phyloP scores from a whole-genome alignment of 2,113 vertebrate species.

The Sander vitreus region DNA sequence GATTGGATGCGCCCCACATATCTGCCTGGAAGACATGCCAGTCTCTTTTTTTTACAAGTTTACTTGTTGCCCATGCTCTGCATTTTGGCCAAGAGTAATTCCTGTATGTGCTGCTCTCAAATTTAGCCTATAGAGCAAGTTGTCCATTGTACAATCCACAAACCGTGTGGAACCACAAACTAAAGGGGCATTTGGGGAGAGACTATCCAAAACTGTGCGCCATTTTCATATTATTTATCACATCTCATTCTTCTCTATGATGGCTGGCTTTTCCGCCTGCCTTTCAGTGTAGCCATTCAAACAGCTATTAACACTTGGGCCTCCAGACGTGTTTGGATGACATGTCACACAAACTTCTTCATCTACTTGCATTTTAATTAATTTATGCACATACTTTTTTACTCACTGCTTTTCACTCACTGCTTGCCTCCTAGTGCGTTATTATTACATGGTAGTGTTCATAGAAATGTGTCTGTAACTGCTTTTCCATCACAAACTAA shows the following conservation, averaged over 20 bases:
- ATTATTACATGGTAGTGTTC: background rate
- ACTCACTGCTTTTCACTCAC: background rate
- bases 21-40: constrained; percentile 45
- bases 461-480: background rate
- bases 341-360: background rate
- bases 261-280: no score
- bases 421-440: background rate
- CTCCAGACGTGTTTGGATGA: background rate
- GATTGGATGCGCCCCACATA: constrained; percentile 23
- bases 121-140: constrained; percentile 7
- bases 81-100: constrained; percentile 12
- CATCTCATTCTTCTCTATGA: background rate
- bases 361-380: background rate
- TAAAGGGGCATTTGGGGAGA: background rate
- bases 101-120: background rate
- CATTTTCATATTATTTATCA: background rate
- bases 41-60: constrained; percentile 25
- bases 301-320: background rate
- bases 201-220: background rate
- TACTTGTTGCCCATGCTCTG: constrained; percentile 43
- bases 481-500: background rate
- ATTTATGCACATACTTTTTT: background rate
- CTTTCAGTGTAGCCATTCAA: background rate
- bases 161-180: constrained; percentile 5
- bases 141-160: background rate